These are phyloP conservation scores for Gastrophysa polygoni DNA, from an alignment of 2,888 invertebrate genomes.

Conservation along the genomic window DNA sequence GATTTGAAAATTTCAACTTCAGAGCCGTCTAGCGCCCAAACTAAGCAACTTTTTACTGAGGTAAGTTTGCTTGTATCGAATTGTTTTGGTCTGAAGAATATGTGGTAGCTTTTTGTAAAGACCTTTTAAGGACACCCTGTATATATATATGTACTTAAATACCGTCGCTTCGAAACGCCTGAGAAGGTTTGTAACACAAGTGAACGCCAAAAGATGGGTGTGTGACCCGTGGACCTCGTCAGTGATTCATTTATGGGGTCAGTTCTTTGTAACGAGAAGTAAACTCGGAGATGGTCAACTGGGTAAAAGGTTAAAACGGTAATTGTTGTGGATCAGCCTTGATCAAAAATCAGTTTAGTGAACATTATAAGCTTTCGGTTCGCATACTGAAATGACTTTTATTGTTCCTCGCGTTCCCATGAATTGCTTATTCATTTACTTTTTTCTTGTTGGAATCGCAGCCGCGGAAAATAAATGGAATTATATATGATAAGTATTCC, in stretches of 20 bases:
- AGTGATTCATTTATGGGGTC: neutral
- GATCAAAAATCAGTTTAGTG: neutral
- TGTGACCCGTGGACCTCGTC: neutral
- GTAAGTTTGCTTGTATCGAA: no score
- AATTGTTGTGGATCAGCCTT: neutral
- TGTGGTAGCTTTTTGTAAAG: no score
- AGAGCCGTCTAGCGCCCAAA: no score
- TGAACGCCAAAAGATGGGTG: neutral
- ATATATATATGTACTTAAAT: neutral
- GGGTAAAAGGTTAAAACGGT: neutral
- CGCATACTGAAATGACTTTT: no score
- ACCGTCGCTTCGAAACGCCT: neutral
- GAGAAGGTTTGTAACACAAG: conserved; percentile 1
- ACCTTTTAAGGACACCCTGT: no score
- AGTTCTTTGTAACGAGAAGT: neutral
- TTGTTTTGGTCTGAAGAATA: no score
- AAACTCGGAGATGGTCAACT: neutral
- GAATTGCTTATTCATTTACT: neutral
- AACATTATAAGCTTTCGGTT: neutral
- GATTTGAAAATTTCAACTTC: no score
- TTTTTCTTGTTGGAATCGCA: neutral
- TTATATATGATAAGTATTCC: no score
- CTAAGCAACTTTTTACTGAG: no score
- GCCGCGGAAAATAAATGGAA: no score
- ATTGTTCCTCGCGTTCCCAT: neutral